phyloP scores from a whole-genome alignment of 2,797 vertebrate genomes.

The Harpagifer antarcticus region DNA sequence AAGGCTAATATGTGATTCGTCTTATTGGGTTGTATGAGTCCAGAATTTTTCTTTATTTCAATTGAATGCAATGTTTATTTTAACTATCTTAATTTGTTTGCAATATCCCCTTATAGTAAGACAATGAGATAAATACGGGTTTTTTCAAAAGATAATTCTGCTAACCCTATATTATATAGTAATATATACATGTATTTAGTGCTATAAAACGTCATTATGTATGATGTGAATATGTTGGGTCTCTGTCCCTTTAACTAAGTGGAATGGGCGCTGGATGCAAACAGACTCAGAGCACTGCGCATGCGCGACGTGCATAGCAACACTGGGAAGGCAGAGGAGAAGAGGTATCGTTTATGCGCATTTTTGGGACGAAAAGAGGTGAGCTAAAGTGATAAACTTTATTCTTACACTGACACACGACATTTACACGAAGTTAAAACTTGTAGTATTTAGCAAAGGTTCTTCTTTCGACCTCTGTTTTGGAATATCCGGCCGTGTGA shows the following conservation, averaged over 20 bases:
- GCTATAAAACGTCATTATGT: not conserved
- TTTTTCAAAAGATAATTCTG: not conserved
- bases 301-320: constrained; percentile 55
- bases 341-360: constrained; percentile 24
- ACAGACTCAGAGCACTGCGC: constrained; percentile 46
- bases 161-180: no score
- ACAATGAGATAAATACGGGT: not conserved
- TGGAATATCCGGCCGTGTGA: not conserved
- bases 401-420: rapidly evolving
- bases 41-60: not conserved
- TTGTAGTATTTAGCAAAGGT: rapidly evolving
- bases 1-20: no score
- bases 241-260: constrained; percentile 66
- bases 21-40: no score
- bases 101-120: not conserved
- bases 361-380: constrained; percentile 63
- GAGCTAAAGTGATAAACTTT: constrained; percentile 11
- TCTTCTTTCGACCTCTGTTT: not conserved
- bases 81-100: not conserved
- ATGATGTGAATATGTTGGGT: no score
- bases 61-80: not conserved
- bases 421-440: rapidly evolving
- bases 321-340: constrained; percentile 24
- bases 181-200: not conserved
- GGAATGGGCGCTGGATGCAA: not conserved